Evolutionary conservation across 2,888 invertebrate genomes (phyloP).

Genomic region (Agrotis clavis): DNA sequence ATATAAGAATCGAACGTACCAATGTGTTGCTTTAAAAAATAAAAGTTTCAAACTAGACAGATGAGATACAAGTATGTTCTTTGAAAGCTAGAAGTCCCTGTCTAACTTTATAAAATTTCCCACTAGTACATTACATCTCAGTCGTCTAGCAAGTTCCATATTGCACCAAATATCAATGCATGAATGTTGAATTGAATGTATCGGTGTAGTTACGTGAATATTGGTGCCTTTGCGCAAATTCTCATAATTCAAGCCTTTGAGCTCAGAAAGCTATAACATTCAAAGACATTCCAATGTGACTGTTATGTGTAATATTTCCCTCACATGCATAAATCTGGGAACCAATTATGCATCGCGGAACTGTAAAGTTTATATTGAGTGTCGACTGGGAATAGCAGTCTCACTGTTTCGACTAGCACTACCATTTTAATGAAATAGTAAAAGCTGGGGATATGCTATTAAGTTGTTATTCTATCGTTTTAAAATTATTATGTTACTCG

Average conservation of each 20-base stretch:
- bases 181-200: constrained; percentile 39
- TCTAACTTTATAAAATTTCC: not conserved
- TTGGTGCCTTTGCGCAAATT: constrained; percentile 18
- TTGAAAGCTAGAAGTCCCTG: not conserved
- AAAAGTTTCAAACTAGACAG: not conserved
- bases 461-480: too few relatives aligned
- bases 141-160: constrained; percentile 6
- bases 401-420: not conserved
- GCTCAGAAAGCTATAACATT: constrained; percentile 33
- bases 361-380: constrained; percentile 19
- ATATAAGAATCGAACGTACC: too few relatives aligned
- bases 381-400: constrained; percentile 7
- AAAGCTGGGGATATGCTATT: too few relatives aligned
- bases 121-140: not conserved
- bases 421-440: not conserved
- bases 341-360: constrained; percentile 31
- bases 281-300: constrained; percentile 40
- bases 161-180: constrained; percentile 26
- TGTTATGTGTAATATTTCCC: constrained; percentile 40
- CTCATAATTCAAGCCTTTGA: constrained; percentile 41
- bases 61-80: not conserved
- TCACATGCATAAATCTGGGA: constrained; percentile 17
- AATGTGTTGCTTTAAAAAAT: too few relatives aligned
- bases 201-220: constrained; percentile 15
- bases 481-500: too few relatives aligned